Percentiles rank a stretch among this genome's conserved stretches.
These are phyloP conservation scores for Doryteuthis pealeii DNA, from an alignment of 1,140 invertebrate genomes.

Conservation along the genomic window DNA sequence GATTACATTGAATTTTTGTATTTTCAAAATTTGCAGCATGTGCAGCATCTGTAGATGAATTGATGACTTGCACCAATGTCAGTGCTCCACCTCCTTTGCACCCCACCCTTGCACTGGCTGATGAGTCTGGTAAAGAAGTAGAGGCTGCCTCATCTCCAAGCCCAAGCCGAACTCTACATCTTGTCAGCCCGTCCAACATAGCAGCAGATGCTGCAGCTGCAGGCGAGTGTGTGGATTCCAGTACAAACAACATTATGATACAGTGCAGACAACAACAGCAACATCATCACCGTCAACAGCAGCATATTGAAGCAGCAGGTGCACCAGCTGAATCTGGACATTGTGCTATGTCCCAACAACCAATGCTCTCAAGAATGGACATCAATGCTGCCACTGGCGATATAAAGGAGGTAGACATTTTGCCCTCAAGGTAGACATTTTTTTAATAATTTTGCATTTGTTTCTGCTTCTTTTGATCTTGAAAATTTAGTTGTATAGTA, in stretches of 20 bases:
- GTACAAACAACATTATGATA: not conserved
- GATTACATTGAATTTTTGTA: no score
- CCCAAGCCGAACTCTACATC: not conserved
- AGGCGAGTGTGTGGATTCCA: slow-evolving; percentile 2
- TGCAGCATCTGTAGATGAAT: slow-evolving; percentile 37
- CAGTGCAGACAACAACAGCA: not conserved
- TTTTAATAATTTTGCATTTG: not conserved
- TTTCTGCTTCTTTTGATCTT: not conserved
- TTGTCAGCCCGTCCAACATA: not conserved
- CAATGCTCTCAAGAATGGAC: not conserved
- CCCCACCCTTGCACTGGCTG: not conserved
- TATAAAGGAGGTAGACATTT: not conserved
- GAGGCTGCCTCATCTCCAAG: slow-evolving; percentile 9
- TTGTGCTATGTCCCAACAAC: not conserved
- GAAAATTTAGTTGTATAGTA: no score
- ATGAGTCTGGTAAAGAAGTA: not conserved
- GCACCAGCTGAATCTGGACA: slow-evolving; percentile 11
- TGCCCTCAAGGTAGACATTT: slow-evolving; percentile 7
- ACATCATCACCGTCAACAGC: not conserved
- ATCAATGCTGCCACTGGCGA: slow-evolving; percentile 1
- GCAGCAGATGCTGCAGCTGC: slow-evolving; percentile 14
- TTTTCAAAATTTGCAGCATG: not conserved
- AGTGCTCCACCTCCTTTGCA: slow-evolving; percentile 26
- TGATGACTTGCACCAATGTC: slow-evolving; percentile 31
- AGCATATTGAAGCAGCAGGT: not conserved